Evolutionary conservation across 2,888 invertebrate species (phyloP).

Genomic region (Spodoptera littoralis): DNA sequence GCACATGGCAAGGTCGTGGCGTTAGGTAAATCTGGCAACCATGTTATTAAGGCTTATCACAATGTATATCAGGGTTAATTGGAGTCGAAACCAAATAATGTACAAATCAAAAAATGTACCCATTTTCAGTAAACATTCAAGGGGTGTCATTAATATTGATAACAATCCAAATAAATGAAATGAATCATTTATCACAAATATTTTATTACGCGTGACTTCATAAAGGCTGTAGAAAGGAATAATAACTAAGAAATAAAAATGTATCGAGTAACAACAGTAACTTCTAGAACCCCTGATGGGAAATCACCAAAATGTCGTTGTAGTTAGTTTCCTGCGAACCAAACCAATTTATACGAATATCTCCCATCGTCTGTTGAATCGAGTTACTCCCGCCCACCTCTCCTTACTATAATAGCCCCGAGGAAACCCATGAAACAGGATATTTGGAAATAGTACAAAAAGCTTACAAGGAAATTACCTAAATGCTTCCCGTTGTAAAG

Average conservation of each 20-base stretch:
- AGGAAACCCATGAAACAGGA: slow-evolving; percentile 63
- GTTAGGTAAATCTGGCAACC: slow-evolving; percentile 21
- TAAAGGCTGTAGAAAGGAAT: too few relatives aligned
- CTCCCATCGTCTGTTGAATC: slow-evolving; percentile 6
- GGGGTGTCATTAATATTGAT: too few relatives aligned
- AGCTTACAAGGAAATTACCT: slow-evolving; percentile 69
- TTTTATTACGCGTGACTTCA: too few relatives aligned
- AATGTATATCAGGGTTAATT: slow-evolving; percentile 17
- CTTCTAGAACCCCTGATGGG: too few relatives aligned
- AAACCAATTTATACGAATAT: slow-evolving; percentile 1
- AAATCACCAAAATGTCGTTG: too few relatives aligned
- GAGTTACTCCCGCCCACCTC: slow-evolving; percentile 28
- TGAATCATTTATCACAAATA: too few relatives aligned
- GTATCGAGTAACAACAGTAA: too few relatives aligned
- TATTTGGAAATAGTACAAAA: slow-evolving; percentile 70
- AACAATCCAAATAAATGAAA: too few relatives aligned
- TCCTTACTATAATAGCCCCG: slow-evolving; percentile 37
- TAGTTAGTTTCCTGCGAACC: too few relatives aligned
- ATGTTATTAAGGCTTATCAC: slow-evolving; percentile 28
- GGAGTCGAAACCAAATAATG: slow-evolving; percentile 9
- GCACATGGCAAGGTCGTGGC: slow-evolving; percentile 45
- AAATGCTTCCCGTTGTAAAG: slow-evolving; percentile 67
- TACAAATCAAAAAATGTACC: slow-evolving; percentile 7
- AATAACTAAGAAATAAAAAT: too few relatives aligned
- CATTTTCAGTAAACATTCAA: too few relatives aligned